Percentiles rank a stretch among this genome's conserved stretches.
Conservation (phyloP, 2,113 vertebrate species). For the human region GRCh38 chr2:147946501-147947000, state of each 20-base stretch:
- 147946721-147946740: neutral
- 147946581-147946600: neutral
- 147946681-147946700: neutral
- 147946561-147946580: neutral
- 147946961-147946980: neutral
- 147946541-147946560: neutral
- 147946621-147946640: neutral
- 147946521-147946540: neutral
- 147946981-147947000: neutral
- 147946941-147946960: neutral
- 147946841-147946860: neutral
- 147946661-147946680: conserved; percentile 24
- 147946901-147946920: neutral
- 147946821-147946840: neutral
- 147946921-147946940: neutral
- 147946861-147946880: neutral
- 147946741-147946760: neutral
- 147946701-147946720: neutral
- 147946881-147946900: neutral
- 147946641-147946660: neutral
- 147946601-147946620: neutral
- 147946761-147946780: neutral
- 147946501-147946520: neutral
- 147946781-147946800: neutral
- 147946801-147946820: neutral